Conservation (phyloP, 2,113 vertebrate species). For the Dolichallabes microphthalmus region DNA sequence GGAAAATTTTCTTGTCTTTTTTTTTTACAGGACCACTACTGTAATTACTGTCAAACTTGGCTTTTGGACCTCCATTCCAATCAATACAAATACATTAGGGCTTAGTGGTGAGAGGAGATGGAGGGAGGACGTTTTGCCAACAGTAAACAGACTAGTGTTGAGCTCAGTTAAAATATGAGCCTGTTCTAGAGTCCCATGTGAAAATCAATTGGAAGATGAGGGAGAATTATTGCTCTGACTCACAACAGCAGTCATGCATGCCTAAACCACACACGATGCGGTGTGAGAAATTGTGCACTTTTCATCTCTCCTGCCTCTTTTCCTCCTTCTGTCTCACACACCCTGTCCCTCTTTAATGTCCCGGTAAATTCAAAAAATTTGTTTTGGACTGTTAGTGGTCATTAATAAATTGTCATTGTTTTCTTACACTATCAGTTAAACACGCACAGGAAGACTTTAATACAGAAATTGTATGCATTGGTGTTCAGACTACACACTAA, state of each 20-base stretch:
- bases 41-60: conserved; percentile 43
- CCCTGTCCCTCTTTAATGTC: not conserved
- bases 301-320: conserved; percentile 17
- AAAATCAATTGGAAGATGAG: conserved; percentile 51
- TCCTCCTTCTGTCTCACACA: not conserved
- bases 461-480: not conserved
- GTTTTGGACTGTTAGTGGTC: not conserved
- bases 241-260: conserved; percentile 40
- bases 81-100: conserved; percentile 53
- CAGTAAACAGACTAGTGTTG: conserved; percentile 42
- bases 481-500: not conserved
- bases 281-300: conserved; percentile 39
- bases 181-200: conserved; percentile 18
- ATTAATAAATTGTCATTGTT: not conserved
- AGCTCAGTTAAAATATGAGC: conserved; percentile 47
- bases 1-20: conserved; percentile 14
- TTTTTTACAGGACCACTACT: conserved; percentile 18
- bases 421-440: not conserved
- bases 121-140: conserved; percentile 40
- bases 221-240: conserved; percentile 48
- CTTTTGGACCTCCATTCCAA: conserved; percentile 34
- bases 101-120: conserved; percentile 38
- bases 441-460: not conserved
- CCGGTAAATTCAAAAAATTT: not conserved
- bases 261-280: conserved; percentile 33